Base-by-base conservation (phyloP, 2,797 vertebrate genomes). In the Lacerta bilineata region DNA sequence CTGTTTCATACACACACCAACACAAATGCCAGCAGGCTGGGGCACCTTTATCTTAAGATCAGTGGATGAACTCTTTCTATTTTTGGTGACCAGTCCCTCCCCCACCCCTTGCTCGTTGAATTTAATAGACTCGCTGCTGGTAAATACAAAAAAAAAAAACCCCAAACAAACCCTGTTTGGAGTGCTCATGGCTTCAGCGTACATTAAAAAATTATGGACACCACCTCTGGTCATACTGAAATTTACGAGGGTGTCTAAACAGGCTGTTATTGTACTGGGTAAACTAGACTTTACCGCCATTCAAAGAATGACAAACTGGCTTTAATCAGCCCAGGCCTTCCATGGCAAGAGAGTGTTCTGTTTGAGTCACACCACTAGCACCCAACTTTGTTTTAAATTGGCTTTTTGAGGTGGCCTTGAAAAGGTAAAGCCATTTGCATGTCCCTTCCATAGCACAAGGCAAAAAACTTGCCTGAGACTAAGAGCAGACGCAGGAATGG, bases 131-230 rank as follows among this genome's bases (percentile, higher is more conserved):
- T 95, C 90, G 91, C 93, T 95, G 92, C 94, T 95, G 94, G 93
- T 95, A 95, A 96, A 96, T 93, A 95, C 95, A 95, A 96, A 96
- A 95, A 96, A 33, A 33, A 33, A 33, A 33, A 33, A 33, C 1
- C 33, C 33, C 33, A 33, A 33, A 95, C 93, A 94, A 95, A 95
- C 94, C 91, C 92, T 82, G 27, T 91, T 94, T 92, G 87, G 92
- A 94, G 94, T 81, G 83, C 91, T 94, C 33, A 0, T 71, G 90
- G 93, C 95, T 93, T 82, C 89, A 93, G 80, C 29, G 82, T 92
- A 86, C 94, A 95, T 95, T 95, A 96, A 96, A 95, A 95, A 95
- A 95, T 95, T 96, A 95, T 93, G 94, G 94, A 93, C 93, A 94
- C 87, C 93, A 95, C 93, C 94, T 95, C 94, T 95, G 93, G 94